Evolutionary conservation across 2,797 vertebrate genomes (phyloP).

Genomic region (Scomberomorus guttatus): DNA sequence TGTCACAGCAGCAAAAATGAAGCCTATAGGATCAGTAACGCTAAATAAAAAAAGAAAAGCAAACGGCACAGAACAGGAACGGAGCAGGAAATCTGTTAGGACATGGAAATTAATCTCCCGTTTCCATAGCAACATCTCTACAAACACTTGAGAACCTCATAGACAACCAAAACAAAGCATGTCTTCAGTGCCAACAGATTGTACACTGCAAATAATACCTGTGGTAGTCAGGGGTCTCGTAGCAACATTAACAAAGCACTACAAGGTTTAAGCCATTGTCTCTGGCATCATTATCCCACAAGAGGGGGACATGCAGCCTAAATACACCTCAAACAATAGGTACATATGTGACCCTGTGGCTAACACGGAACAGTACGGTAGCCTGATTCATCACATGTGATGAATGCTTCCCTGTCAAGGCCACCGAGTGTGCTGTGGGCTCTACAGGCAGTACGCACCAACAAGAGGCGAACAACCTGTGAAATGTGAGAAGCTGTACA

Average conservation of each 20-base stretch:
- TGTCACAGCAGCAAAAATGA: slow-evolving; percentile 25
- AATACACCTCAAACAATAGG: slow-evolving; percentile 55
- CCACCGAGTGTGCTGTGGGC: slow-evolving; percentile 11
- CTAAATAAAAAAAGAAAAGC: slow-evolving; percentile 22
- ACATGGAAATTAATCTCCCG: slow-evolving; percentile 55
- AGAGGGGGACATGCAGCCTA: slow-evolving; percentile 24
- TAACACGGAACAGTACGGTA: slow-evolving; percentile 25
- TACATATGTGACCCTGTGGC: slow-evolving; percentile 69
- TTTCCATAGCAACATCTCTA: slow-evolving; percentile 51
- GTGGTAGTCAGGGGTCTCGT: slow-evolving; percentile 14
- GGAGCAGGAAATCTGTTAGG: slow-evolving; percentile 48
- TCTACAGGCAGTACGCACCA: slow-evolving; percentile 33
- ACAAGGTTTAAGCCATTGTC: slow-evolving; percentile 33
- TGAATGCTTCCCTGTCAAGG: slow-evolving; percentile 56
- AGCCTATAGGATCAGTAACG: slow-evolving; percentile 34
- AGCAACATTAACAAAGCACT: slow-evolving; percentile 29
- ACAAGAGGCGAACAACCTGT: slow-evolving; percentile 40
- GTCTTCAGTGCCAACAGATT: slow-evolving; percentile 24
- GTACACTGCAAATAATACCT: slow-evolving; percentile 34
- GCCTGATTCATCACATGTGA: slow-evolving; percentile 53
- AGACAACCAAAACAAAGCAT: slow-evolving; percentile 45
- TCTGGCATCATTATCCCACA: slow-evolving; percentile 19
- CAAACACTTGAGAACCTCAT: slow-evolving; percentile 41
- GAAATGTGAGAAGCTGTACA: slow-evolving; percentile 70
- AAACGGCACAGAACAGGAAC: slow-evolving; percentile 12